These are phyloP conservation scores for Exaiptasia diaphana DNA, from an alignment of 64 coral and sea anemone species.

Conservation along the genomic window DNA sequence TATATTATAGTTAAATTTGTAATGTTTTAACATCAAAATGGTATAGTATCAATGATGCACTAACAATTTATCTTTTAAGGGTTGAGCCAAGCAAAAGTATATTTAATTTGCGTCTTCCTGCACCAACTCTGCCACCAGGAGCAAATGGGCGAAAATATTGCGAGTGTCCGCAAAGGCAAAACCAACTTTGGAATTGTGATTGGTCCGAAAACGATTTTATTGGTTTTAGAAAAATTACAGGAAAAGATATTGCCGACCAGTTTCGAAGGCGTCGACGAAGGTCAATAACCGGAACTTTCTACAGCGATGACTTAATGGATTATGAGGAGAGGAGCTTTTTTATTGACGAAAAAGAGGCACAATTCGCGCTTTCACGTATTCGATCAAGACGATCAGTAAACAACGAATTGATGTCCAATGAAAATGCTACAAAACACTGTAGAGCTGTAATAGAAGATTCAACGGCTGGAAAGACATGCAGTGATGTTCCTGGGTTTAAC, in stretches of 20 bases:
- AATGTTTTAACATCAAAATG: no score
- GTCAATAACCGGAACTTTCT: background rate
- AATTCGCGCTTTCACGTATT: background rate
- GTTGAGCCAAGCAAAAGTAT: no score
- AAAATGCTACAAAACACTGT: conserved; percentile 42
- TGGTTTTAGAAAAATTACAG: background rate
- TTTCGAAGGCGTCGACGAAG: background rate
- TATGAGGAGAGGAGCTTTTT: conserved; percentile 17
- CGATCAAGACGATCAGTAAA: conserved; percentile 2
- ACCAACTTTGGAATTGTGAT: no score
- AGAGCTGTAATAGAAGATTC: conserved; percentile 4
- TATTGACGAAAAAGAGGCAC: background rate
- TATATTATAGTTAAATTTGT: no score
- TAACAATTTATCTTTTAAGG: no score
- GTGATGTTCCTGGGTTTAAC: conserved; percentile 8
- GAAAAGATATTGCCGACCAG: background rate
- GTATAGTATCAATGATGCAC: no score
- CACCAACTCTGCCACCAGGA: no score
- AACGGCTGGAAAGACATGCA: conserved; percentile 1
- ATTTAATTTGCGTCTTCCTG: no score
- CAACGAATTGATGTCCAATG: background rate
- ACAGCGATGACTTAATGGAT: conserved; percentile 52
- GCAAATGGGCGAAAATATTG: no score
- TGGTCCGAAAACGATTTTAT: no score
- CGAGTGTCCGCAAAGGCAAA: no score